Evolutionary conservation across 2,113 vertebrate genomes (phyloP).

Genomic region (Rhizomys pruinosus): DNA sequence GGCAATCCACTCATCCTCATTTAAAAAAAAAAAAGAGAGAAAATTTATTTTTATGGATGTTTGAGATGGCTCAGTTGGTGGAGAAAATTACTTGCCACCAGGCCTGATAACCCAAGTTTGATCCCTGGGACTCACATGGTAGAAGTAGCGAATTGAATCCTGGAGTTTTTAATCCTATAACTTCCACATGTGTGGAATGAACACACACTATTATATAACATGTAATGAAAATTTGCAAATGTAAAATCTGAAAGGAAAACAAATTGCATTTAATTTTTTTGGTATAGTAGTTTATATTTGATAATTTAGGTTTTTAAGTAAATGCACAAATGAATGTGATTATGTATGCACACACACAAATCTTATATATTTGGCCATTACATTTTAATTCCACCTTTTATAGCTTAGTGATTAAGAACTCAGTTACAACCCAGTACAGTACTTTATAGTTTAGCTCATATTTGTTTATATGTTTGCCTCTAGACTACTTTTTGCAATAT

Average conservation of each 20-base stretch:
- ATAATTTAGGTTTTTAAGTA: not conserved
- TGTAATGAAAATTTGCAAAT: too few relatives aligned
- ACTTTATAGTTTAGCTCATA: not conserved
- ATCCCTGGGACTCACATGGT: too few relatives aligned
- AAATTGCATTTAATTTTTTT: not conserved
- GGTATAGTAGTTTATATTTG: not conserved
- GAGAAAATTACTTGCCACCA: too few relatives aligned
- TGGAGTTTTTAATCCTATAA: too few relatives aligned
- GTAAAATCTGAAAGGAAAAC: constrained; percentile 3
- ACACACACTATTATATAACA: too few relatives aligned
- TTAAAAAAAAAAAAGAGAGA: too few relatives aligned
- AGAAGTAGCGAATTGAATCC: too few relatives aligned
- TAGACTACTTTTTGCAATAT: not conserved
- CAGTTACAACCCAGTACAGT: constrained; percentile 20
- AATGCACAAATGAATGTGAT: not conserved
- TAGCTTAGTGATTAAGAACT: constrained; percentile 19
- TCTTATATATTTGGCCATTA: constrained; percentile 19
- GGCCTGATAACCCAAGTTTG: too few relatives aligned
- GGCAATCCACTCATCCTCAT: too few relatives aligned
- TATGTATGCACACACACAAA: not conserved
- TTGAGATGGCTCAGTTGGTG: too few relatives aligned
- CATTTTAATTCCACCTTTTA: constrained; percentile 12
- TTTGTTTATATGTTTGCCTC: not conserved
- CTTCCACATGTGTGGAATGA: too few relatives aligned
- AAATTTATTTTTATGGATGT: too few relatives aligned